Conservation (phyloP, 2,888 invertebrate genomes). For the Chymomyza amoena region DNA sequence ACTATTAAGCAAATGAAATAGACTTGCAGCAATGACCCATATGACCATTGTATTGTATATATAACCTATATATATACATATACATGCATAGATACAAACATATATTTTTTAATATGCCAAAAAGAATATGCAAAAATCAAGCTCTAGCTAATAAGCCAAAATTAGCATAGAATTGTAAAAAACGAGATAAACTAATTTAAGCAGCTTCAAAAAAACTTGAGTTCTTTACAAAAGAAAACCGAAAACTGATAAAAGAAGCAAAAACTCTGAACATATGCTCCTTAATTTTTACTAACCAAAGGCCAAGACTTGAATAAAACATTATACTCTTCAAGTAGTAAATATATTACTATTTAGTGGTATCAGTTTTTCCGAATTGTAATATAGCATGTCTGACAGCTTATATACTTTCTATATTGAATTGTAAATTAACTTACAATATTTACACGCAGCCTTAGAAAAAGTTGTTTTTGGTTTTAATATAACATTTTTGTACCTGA, state of each 20-base stretch:
- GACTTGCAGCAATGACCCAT: constrained; percentile 43
- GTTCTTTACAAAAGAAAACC: background rate
- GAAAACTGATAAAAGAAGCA: background rate
- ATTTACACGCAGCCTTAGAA: no score
- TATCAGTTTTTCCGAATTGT: no score
- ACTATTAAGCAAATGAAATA: constrained; percentile 30
- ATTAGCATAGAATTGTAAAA: constrained; percentile 16
- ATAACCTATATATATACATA: constrained; percentile 16
- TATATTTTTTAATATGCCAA: constrained; percentile 64
- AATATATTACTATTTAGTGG: no score
- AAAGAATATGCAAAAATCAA: constrained; percentile 37
- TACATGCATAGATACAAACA: constrained; percentile 35
- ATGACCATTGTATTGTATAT: constrained; percentile 13
- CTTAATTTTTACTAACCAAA: background rate
- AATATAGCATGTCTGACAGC: no score
- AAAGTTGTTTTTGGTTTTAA: no score
- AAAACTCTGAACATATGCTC: background rate
- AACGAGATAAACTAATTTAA: constrained; percentile 53
- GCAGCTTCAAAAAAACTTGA: constrained; percentile 8
- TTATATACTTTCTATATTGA: no score
- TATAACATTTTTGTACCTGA: background rate
- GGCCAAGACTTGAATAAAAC: background rate
- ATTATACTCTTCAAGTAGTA: background rate
- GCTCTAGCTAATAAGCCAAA: constrained; percentile 32
- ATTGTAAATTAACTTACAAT: no score